A percentile compares a stretch with the other conserved stretches of the same genome.
phyloP scores from a whole-genome alignment of 2,797 vertebrate species.

The Acanthurus lineatus region DNA sequence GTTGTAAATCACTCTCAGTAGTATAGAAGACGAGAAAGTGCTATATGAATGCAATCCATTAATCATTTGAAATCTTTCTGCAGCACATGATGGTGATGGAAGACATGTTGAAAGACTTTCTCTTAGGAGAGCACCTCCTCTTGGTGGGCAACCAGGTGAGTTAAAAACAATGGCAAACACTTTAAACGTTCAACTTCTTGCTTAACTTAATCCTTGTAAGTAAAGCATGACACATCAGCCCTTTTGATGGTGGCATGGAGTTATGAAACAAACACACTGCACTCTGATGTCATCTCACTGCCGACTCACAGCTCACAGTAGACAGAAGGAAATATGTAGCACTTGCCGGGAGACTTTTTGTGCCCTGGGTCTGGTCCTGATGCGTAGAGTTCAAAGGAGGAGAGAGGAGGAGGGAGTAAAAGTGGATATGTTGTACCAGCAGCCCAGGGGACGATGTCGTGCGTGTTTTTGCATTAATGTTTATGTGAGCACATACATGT shows the following conservation, averaged over 20 bases:
- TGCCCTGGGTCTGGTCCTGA: conserved; percentile 16
- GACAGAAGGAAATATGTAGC: conserved; percentile 21
- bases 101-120: conserved; percentile 98
- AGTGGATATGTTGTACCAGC: conserved; percentile 32
- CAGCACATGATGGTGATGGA: conserved; percentile 98
- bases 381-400: conserved; percentile 20
- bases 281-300: conserved; percentile 33
- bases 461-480: conserved; percentile 16
- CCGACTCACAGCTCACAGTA: conserved; percentile 4
- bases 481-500: not conserved
- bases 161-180: not conserved
- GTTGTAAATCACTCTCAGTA: too few species aligned
- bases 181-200: not conserved
- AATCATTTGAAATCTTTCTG: conserved; percentile 2
- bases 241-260: not conserved
- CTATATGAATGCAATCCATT: too few species aligned
- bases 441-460: conserved; percentile 16
- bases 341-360: conserved; percentile 15
- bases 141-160: conserved; percentile 98
- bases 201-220: not conserved
- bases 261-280: conserved; percentile 43
- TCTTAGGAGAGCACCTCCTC: conserved; percentile 96
- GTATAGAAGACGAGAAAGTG: too few species aligned
- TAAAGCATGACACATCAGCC: not conserved
- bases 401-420: conserved; percentile 14